Conservation (phyloP, 1,140 invertebrate genomes). For the Cardiocondyla obscurior region DNA sequence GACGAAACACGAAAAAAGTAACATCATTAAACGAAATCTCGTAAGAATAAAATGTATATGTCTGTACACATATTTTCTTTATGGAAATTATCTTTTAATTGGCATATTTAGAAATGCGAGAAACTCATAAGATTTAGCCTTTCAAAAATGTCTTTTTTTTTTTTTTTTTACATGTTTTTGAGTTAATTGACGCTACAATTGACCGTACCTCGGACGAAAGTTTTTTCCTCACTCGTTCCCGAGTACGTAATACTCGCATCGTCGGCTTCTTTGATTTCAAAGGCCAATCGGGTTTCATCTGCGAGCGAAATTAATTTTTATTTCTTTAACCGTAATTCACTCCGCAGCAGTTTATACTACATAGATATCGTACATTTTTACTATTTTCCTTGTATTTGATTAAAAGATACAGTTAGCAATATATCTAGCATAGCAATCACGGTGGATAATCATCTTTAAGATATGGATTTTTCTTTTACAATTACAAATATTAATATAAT, state of each 20-base stretch:
- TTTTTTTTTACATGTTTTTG: conserved; percentile 9
- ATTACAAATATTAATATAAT: neutral
- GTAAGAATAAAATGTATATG: neutral
- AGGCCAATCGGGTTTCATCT: conserved; percentile 74
- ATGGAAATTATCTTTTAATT: neutral
- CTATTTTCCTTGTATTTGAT: neutral
- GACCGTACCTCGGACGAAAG: conserved; percentile 68
- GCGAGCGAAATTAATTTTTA: conserved; percentile 70
- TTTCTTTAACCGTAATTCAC: neutral
- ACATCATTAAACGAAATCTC: neutral
- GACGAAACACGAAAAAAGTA: conserved; percentile 22
- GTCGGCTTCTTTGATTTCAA: conserved; percentile 72
- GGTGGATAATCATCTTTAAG: neutral
- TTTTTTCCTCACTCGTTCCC: conserved; percentile 70
- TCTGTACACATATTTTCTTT: neutral
- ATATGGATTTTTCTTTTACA: neutral
- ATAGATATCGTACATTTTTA: neutral
- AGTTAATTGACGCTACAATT: conserved; percentile 33
- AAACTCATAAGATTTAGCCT: neutral
- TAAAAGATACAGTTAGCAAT: neutral
- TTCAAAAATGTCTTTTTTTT: neutral
- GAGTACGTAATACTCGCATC: conserved; percentile 67
- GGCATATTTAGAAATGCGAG: neutral
- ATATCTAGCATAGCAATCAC: neutral
- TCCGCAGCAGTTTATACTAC: neutral